Base-by-base conservation (phyloP, 2,888 invertebrate species). In the Dermolepida albohirtum region DNA sequence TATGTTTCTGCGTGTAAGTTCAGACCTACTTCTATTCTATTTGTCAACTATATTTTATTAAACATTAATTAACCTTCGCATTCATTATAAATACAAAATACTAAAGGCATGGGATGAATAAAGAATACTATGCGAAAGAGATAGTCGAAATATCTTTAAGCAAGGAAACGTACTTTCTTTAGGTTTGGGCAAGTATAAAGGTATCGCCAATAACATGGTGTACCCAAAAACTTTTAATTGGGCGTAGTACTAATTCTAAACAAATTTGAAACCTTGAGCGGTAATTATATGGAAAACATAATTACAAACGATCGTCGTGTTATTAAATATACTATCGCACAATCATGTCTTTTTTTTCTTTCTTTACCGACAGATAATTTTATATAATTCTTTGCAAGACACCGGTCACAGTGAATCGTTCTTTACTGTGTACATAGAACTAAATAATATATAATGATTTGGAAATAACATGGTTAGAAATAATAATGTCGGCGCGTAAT, bases 221-320 rank as follows among this genome's bases (percentile, higher is more conserved):
- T 22, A 22, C 4, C 54, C 54, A 40, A 54, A 34, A 54, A 39
- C 40, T 54, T 49, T 63, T 63, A 63, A 63, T 63, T 49, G 39
- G 29, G 44, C 17, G 63, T 39, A 49, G 39, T 63, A 63, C 49
- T 11, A 63, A 63, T 49, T 49, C 63, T 12, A 49, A 63, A 63
- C 63, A 63, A 50, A 63, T 63, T 63, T 49, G 49, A 63, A 63
- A 49, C 63, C 63, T 63, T 63, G 63, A 40, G 29, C 14, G 49
- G 47, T 63, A 63, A 63, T 63, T 63, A 49, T 34, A 34, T 11
- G 10, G 49, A 49, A 50, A 16, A 47, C 17, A 63, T 63, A 29
- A 63, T 63, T 63, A 63, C 47, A 49, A 14, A 39, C 16, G 17
- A 34, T 34, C 14, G 6, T 16, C 16, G 14, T 63, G 44, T 63